phyloP scores from a whole-genome alignment of 2,113 vertebrate genomes.

The Perognathus longimembris region DNA sequence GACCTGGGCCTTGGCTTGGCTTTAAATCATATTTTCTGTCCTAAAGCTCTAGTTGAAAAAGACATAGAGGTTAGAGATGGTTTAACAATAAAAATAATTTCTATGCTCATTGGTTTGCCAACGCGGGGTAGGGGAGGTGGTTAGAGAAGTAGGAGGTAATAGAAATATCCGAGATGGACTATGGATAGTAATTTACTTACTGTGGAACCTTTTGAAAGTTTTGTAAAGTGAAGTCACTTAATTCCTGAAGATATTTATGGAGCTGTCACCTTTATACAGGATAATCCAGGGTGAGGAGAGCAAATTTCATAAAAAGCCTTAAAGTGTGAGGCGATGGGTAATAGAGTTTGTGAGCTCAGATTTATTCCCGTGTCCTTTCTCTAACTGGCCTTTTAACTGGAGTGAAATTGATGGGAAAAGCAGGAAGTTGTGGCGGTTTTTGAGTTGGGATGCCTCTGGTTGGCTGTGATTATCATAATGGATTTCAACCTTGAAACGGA shows the following conservation, averaged over 20 bases:
- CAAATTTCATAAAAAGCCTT: conserved; percentile 65
- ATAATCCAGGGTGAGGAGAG: conserved; percentile 20
- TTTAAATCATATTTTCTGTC: background rate
- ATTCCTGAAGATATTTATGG: conserved; percentile 61
- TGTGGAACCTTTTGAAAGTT: conserved; percentile 19
- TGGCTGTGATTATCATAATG: conserved; percentile 68
- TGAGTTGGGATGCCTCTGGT: conserved; percentile 57
- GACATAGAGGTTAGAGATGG: background rate
- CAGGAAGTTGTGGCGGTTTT: conserved; percentile 59
- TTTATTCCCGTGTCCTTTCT: conserved; percentile 67
- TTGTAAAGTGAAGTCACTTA: conserved; percentile 54
- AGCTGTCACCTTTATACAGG: conserved; percentile 22
- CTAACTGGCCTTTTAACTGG: conserved; percentile 68
- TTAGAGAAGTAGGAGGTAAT: conserved; percentile 54
- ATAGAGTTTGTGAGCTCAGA: conserved; percentile 61
- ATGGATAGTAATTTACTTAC: conserved; percentile 27
- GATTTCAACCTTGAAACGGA: conserved; percentile 77
- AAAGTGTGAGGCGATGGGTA: conserved; percentile 28
- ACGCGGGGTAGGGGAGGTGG: background rate
- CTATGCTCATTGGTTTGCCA: background rate
- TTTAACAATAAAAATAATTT: conserved; percentile 51
- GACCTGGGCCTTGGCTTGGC: background rate
- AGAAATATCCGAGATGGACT: conserved; percentile 1
- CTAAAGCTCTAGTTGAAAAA: conserved; percentile 18
- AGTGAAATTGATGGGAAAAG: conserved; percentile 67